These are phyloP conservation scores for Acanthosepion pharaonis DNA, from an alignment of 2,888 invertebrate species.

Conservation along the genomic window DNA sequence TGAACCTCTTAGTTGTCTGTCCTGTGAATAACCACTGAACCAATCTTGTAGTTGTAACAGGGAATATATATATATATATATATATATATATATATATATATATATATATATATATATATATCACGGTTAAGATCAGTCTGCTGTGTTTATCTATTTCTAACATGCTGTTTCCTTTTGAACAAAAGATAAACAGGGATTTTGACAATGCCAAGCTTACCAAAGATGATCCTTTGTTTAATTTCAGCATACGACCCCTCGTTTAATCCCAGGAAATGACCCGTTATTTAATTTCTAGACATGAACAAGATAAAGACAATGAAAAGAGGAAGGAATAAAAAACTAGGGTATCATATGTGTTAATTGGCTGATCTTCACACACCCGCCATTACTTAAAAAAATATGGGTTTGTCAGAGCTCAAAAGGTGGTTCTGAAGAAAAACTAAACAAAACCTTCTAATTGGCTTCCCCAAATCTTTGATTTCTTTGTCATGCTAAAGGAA, in stretches of 20 bases:
- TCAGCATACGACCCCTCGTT: no score
- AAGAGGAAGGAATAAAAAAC: background rate
- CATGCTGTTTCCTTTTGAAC: background rate
- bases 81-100: no score
- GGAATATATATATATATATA: no score
- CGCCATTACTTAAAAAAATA: background rate
- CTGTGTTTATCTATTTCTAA: no score
- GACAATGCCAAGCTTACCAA: background rate
- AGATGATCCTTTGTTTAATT: background rate
- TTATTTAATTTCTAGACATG: background rate
- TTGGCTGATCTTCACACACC: background rate
- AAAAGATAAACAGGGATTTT: background rate
- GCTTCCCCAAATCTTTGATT: background rate
- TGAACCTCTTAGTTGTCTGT: no score
- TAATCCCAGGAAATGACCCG: background rate
- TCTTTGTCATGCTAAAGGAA: background rate
- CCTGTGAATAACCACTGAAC: no score
- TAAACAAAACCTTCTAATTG: slow-evolving; percentile 20
- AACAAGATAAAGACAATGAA: background rate
- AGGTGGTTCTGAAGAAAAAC: background rate
- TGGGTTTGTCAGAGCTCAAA: background rate
- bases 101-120: no score
- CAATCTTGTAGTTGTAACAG: no score
- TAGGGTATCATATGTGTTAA: background rate
- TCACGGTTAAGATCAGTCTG: no score